Base-by-base conservation (phyloP, 2,888 invertebrate genomes). In the Cryptocephalus primarius region DNA sequence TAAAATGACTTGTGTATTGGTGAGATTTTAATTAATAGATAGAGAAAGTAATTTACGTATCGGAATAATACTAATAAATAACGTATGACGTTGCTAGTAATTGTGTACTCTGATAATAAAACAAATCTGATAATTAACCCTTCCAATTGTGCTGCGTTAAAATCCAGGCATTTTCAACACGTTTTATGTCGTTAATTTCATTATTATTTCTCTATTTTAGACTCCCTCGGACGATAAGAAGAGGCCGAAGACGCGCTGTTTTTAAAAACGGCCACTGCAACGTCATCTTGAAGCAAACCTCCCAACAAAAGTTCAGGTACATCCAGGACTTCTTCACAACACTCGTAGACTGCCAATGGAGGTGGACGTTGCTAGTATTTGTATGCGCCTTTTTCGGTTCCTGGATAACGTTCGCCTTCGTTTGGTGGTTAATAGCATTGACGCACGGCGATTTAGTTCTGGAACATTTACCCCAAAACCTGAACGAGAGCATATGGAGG, bases 191-290 rank as follows among this genome's bases (percentile, higher is more conserved):
- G 6, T 22, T 6, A 4, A 22, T 22, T 22, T 22, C 22, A 22
- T 6, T 6, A 22, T 6, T 22, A 22, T 22, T 6, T 22, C 2
- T 22, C 6, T 22, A 22, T 6, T 22, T 22, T 22, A 22, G 22
- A 22, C 22, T 22, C 2, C 36, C 36, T 4, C 36, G 2, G 12
- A 58, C 56, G 8, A 52, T 53, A 22, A 74, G 86, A 41, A 81
- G 86, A 63, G 76, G 85, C 41, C 81, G 88, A 38, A 75, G 86
- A 50, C 78, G 95, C 33, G 88, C 94, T 1, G 85, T 96, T 44
- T 81, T 89, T 64, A 96, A 96, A 72, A 94, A 90, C 74, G 96
- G 96, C 40, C 93, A 93, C 63, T 92, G 92, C 73, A 96, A 96
- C 72, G 88, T 95, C 48, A 80, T 90, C 57, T 91, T 92, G 67